Percentiles rank a stretch among this genome's conserved stretches.
Evolutionary conservation across 1,140 invertebrate genomes (phyloP).

Genomic region (Probaryconus sp.): DNA sequence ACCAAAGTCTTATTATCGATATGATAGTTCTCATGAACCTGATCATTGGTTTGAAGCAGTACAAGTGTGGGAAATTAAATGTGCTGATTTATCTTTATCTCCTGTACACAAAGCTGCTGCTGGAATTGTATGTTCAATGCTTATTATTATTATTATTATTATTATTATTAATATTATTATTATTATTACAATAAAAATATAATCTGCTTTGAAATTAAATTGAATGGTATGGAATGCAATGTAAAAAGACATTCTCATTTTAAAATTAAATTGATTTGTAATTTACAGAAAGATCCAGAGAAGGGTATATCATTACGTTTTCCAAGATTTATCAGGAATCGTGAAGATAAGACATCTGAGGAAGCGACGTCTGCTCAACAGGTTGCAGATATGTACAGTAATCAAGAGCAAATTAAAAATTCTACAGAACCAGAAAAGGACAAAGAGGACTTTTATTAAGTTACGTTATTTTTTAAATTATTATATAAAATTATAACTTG

Average conservation of each 20-base stretch:
- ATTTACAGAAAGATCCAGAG: conserved; percentile 87
- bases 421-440: conserved; percentile 74
- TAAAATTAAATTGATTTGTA: conserved; percentile 15
- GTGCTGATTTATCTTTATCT: conserved; percentile 98
- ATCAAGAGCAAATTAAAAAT: conserved; percentile 95
- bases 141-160: conserved; percentile 2
- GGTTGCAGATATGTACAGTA: conserved; percentile 89
- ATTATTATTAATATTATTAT: neutral
- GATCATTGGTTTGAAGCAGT: conserved; percentile 97
- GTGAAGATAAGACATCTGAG: conserved; percentile 96
- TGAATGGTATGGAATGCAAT: no score
- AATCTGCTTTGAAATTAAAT: no score
- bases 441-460: conserved; percentile 85
- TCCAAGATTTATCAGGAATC: conserved; percentile 93
- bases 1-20: conserved; percentile 93
- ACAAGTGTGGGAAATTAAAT: conserved; percentile 99
- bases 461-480: conserved; percentile 4
- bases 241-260: neutral
- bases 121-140: conserved; percentile 84
- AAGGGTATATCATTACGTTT: conserved; percentile 98
- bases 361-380: conserved; percentile 95
- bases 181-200: neutral
- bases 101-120: conserved; percentile 94
- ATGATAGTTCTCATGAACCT: conserved; percentile 86
- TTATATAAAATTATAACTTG: neutral